Evolutionary conservation across 2,888 invertebrate genomes (phyloP), one percentile per base, ranked within the genome.

Genomic region (Stenurella melanura): DNA sequence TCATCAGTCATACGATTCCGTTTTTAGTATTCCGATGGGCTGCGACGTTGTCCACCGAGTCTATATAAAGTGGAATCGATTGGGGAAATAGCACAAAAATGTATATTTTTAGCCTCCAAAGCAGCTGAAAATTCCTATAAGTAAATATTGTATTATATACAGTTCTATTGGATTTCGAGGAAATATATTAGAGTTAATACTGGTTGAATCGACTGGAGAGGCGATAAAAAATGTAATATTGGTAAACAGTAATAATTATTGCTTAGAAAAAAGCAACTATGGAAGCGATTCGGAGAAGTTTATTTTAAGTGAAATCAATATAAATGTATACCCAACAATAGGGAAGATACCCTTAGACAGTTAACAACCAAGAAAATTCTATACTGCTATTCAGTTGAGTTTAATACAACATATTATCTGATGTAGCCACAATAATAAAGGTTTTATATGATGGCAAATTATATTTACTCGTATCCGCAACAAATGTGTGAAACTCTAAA

Each of bases 1-100:
- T 70, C 70, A 70, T 70, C 60, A 21, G 56, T 70, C 70, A 70
- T 70, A 60, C 70, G 60, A 38, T 19, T 17, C 34, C 50, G 17
- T 70, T 60, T 70, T 61, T 64, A 60, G 70, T 70, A 70, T 70
- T 70, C 70, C 21, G 38, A 5, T 26, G 21, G 34, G 34, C 11
- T 38, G 10, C 64, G 64, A 17, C 18, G 30, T 19, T 38, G 70
- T 60, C 70, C 57, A 42, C 70, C 19, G 19, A 57, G 57, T 57
- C n/a, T 61, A 61, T n/a, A 19, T 17, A 11, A 19, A 38, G 10
- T 42, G 17, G 64, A 64, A 64, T 64, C 64, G 64, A 64, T 64
- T 64, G 17, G 18, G 42, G 19, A 42, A 64, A 64, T 11, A 21
- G 5, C n/a, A 63, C 7, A 21, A 38, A 63, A 63, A 34, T 15